Percentiles rank a stretch among this genome's conserved stretches.
Conservation (phyloP, 2,797 vertebrate genomes). For the Phyllotis vaccarum region DNA sequence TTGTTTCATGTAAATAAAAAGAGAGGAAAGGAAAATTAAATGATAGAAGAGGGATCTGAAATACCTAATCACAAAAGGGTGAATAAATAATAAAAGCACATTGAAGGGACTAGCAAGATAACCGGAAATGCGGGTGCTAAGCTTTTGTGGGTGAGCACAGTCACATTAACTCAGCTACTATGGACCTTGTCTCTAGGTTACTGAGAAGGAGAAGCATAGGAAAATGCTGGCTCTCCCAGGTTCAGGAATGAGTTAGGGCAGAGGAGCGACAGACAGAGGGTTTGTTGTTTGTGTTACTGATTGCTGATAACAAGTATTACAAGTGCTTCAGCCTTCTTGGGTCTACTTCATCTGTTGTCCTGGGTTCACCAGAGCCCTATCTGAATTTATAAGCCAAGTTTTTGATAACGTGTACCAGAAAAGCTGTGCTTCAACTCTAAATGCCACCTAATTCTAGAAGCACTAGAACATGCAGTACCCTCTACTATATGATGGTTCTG, state of each 20-base stretch:
- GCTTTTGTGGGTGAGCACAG: constrained; percentile 20
- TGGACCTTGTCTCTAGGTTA: not conserved
- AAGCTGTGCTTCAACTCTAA: not conserved
- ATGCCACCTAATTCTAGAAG: constrained; percentile 14
- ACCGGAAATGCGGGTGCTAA: constrained; percentile 59
- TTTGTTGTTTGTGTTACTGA: not conserved
- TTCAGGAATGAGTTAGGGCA: not conserved
- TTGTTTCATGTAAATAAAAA: constrained; percentile 58
- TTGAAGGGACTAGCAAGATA: constrained; percentile 13
- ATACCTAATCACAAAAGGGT: constrained; percentile 43
- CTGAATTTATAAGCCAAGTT: not conserved
- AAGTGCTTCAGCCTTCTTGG: not conserved
- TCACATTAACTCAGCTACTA: constrained; percentile 20
- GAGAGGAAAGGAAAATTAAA: constrained; percentile 45
- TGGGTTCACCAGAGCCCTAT: not conserved
- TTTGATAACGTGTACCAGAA: constrained; percentile 34
- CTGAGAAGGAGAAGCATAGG: constrained; percentile 29
- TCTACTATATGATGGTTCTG: not conserved
- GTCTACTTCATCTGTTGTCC: not conserved
- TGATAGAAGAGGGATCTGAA: constrained; percentile 50
- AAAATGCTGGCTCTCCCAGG: constrained; percentile 40
- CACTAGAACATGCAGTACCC: not conserved
- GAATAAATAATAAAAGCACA: constrained; percentile 9
- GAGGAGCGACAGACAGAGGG: constrained; percentile 35
- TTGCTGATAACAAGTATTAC: too few relatives aligned